A percentile compares a stretch with the other conserved stretches of the same genome.
Conservation (phyloP, 2,888 invertebrate genomes). For the Drosophila colorata region DNA sequence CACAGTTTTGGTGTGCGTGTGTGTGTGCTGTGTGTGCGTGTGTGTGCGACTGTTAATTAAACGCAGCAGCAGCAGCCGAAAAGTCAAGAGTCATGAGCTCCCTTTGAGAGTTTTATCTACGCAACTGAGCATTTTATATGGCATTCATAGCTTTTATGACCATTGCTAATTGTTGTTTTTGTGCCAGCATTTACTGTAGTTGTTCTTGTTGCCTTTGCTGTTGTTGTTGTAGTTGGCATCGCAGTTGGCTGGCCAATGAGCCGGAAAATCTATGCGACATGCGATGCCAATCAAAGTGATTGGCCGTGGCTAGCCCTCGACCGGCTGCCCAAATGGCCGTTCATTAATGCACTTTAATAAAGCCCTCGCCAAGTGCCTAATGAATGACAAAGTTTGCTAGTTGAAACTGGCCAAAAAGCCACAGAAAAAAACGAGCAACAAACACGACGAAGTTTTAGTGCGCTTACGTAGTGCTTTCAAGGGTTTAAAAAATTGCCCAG, state of each 20-base stretch:
- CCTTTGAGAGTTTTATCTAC: constrained; percentile 46
- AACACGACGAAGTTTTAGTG: constrained; percentile 27
- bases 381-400: constrained; percentile 47
- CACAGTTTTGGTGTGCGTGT: neutral
- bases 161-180: constrained; percentile 66
- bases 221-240: neutral
- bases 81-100: constrained; percentile 62
- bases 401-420: constrained; percentile 5
- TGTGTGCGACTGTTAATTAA: constrained; percentile 64
- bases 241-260: constrained; percentile 55
- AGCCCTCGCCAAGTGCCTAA: constrained; percentile 45
- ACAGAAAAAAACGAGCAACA: neutral
- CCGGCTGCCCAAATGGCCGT: constrained; percentile 8
- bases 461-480: constrained; percentile 6
- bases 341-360: constrained; percentile 71
- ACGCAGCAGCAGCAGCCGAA: constrained; percentile 32
- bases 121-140: constrained; percentile 43
- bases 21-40: neutral
- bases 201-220: neutral
- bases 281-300: constrained; percentile 75
- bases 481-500: neutral
- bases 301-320: constrained; percentile 31
- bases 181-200: constrained; percentile 13
- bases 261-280: constrained; percentile 74
- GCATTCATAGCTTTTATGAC: constrained; percentile 66